Conservation (phyloP, 2,113 vertebrate genomes). For the Capra hircus region DNA sequence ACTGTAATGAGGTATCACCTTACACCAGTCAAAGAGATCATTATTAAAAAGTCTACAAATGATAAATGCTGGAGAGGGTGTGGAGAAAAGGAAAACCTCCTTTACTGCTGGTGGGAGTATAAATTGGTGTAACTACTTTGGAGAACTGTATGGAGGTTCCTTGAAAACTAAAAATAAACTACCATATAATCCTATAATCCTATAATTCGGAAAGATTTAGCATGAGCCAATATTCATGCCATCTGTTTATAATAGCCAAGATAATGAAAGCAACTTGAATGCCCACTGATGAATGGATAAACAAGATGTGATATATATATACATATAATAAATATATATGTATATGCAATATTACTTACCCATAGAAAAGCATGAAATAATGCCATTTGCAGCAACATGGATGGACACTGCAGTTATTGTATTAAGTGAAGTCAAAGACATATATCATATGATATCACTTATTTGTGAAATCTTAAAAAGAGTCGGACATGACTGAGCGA, state of each 20-base stretch:
- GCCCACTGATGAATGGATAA: not conserved
- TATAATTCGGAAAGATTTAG: not conserved
- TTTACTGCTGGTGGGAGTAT: not conserved
- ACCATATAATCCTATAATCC: not conserved
- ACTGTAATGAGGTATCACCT: not conserved
- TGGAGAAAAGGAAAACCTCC: not conserved
- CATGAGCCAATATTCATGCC: not conserved
- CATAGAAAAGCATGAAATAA: not conserved
- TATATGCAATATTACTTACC: not conserved
- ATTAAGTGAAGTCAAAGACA: not conserved
- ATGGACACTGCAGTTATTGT: not conserved
- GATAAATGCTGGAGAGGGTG: not conserved
- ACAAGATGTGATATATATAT: not conserved
- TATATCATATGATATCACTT: not conserved
- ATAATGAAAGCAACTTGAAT: not conserved
- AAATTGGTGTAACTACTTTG: not conserved
- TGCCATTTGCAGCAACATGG: not conserved
- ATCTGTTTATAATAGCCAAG: not conserved
- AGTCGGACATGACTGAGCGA: accelerated
- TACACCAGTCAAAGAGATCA: not conserved
- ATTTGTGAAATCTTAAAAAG: not conserved
- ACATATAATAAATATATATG: not conserved
- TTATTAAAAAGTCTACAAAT: not conserved
- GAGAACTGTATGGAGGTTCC: not conserved
- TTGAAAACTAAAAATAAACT: not conserved